Conservation (phyloP, 2,113 vertebrate species). For the Toxotes jaculatrix region DNA sequence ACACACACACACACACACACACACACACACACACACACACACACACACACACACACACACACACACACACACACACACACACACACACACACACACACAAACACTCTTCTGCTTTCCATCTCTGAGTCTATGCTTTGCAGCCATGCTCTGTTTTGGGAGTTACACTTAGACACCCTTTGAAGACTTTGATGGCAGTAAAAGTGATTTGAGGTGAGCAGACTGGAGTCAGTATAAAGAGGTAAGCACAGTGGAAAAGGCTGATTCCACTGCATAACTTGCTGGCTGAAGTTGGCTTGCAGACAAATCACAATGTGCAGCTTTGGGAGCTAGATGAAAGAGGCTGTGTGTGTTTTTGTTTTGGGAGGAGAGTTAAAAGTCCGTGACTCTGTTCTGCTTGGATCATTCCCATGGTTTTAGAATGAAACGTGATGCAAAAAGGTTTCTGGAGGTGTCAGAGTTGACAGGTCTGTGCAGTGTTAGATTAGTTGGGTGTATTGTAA, state of each 20-base stretch:
- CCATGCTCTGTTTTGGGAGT: conserved; percentile 14
- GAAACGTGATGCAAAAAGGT: not conserved
- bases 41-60: too few species aligned
- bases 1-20: not conserved
- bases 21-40: too few species aligned
- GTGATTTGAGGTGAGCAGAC: conserved; percentile 39
- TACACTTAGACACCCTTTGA: conserved; percentile 33
- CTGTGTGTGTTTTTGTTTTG: conserved; percentile 44
- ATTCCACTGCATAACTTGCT: conserved; percentile 28
- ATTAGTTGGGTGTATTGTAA: not conserved
- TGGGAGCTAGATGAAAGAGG: conserved; percentile 54
- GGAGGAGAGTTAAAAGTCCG: conserved; percentile 30
- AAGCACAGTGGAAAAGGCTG: conserved; percentile 35
- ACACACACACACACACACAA: conserved; percentile 1
- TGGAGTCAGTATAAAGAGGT: conserved; percentile 34
- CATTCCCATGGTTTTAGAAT: conserved; percentile 1
- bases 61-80: too few species aligned
- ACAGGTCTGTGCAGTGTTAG: not conserved
- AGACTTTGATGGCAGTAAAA: conserved; percentile 40
- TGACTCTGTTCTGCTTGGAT: conserved; percentile 47
- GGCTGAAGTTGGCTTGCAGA: conserved; percentile 49
- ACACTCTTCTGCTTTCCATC: conserved; percentile 11
- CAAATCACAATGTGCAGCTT: conserved; percentile 54
- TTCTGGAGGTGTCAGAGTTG: not conserved
- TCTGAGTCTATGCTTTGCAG: not conserved